phyloP scores from a whole-genome alignment of 1,140 invertebrate species.

The Plutomurus gul region DNA sequence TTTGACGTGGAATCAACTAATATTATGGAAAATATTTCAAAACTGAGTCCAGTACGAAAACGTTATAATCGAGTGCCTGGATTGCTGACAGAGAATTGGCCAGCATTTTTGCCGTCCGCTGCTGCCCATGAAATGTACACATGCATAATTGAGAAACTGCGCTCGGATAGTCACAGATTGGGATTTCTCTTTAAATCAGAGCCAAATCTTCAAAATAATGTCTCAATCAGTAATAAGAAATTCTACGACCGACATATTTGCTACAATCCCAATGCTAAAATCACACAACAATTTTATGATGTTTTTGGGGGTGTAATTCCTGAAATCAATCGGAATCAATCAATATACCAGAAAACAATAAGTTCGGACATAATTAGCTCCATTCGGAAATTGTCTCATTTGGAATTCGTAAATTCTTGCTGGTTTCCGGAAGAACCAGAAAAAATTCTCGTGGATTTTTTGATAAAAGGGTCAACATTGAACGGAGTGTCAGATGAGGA shows the following conservation, averaged over 20 bases:
- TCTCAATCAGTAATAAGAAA: background rate
- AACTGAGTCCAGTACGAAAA: background rate
- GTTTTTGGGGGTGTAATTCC: too few relatives aligned
- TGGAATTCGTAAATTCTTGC: too few relatives aligned
- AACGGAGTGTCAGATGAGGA: background rate
- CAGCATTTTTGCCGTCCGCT: background rate
- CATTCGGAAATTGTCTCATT: too few relatives aligned
- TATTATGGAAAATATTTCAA: background rate
- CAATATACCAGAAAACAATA: too few relatives aligned
- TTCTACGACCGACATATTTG: background rate
- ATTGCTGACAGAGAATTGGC: background rate
- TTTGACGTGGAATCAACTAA: background rate
- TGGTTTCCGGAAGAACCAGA: background rate
- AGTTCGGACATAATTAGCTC: too few relatives aligned
- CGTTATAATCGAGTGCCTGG: background rate
- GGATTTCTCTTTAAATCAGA: background rate
- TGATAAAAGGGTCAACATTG: background rate
- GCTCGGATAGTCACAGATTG: background rate
- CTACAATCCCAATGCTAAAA: background rate
- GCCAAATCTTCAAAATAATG: background rate
- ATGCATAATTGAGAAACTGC: background rate
- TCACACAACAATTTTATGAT: background rate
- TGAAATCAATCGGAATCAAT: too few relatives aligned
- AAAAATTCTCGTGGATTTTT: background rate
- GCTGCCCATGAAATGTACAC: background rate